Evolutionary conservation across 2,797 vertebrate species (phyloP).

Genomic region (Etheostoma nigrum): DNA sequence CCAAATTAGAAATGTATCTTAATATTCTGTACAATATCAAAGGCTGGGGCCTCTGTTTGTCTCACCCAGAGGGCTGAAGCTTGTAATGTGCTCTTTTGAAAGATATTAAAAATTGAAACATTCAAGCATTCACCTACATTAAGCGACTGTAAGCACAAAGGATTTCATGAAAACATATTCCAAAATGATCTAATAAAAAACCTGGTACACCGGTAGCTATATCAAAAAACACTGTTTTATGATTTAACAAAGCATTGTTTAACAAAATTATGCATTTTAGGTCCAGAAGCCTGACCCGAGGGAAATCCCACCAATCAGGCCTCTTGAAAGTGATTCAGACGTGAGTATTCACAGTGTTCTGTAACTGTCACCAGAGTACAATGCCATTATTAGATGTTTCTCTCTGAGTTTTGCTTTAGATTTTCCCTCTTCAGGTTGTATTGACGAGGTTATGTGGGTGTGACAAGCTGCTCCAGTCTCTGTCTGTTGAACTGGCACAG

Average conservation of each 20-base stretch:
- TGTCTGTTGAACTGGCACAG: constrained; percentile 87
- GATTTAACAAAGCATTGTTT: not conserved
- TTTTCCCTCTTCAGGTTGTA: constrained; percentile 83
- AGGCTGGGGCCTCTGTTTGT: constrained; percentile 9
- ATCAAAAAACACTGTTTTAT: not conserved
- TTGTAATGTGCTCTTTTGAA: constrained; percentile 18
- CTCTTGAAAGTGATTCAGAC: constrained; percentile 84
- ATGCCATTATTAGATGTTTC: not conserved
- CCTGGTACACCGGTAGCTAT: not conserved
- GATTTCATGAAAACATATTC: not conserved
- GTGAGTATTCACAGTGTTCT: constrained; percentile 69
- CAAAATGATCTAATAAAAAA: not conserved
- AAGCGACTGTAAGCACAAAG: not conserved
- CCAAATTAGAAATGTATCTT: not conserved
- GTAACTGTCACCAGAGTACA: not conserved
- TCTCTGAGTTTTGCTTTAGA: constrained; percentile 16
- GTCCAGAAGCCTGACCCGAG: constrained; percentile 70
- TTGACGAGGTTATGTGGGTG: constrained; percentile 92
- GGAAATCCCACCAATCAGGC: constrained; percentile 73
- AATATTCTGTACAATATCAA: not conserved
- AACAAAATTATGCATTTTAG: constrained; percentile 64
- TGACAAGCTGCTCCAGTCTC: constrained; percentile 89
- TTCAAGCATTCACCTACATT: constrained; percentile 5
- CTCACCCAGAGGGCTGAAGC: constrained; percentile 9
- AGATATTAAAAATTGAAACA: not conserved